phyloP scores from a whole-genome alignment of 2,797 vertebrate species.

The Zalophus californianus region DNA sequence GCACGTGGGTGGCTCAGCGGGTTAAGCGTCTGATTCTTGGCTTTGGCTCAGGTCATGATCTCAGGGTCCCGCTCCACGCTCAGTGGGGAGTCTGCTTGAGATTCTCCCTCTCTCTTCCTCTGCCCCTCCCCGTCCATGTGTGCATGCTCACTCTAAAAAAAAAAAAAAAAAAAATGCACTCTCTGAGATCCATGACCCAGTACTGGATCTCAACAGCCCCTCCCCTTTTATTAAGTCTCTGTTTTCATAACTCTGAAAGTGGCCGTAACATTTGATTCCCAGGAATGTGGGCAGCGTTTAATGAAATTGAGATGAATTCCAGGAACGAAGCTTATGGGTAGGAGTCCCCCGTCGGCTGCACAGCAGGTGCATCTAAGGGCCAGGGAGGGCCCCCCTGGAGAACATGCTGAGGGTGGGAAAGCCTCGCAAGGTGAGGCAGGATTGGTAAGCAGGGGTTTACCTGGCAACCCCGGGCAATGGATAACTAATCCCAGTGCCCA shows the following conservation, averaged over 20 bases:
- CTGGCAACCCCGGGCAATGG: neutral
- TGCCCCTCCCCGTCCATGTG: too few species aligned
- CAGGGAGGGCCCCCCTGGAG: neutral
- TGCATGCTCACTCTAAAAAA: neutral
- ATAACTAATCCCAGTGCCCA: neutral
- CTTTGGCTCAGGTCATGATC: neutral
- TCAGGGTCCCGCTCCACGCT: neutral
- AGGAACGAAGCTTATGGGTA: neutral
- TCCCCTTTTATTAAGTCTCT: neutral
- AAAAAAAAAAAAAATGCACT: neutral
- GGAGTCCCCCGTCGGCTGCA: neutral
- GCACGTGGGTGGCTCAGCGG: neutral
- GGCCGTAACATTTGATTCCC: neutral
- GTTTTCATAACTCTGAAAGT: neutral
- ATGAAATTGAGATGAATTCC: neutral
- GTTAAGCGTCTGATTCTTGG: neutral
- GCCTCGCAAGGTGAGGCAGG: neutral
- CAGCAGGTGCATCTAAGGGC: neutral
- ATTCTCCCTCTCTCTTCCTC: too few species aligned
- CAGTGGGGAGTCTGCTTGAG: too few species aligned
- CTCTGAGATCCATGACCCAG: neutral
- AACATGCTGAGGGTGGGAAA: neutral
- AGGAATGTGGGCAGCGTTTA: neutral
- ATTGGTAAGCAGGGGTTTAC: neutral
- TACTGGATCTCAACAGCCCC: neutral